Evolutionary conservation across 53 echinoderm and acorn worm genomes (phyloP), one percentile per base, ranked within the genome.

Genomic region (Apostichopus leukothele): DNA sequence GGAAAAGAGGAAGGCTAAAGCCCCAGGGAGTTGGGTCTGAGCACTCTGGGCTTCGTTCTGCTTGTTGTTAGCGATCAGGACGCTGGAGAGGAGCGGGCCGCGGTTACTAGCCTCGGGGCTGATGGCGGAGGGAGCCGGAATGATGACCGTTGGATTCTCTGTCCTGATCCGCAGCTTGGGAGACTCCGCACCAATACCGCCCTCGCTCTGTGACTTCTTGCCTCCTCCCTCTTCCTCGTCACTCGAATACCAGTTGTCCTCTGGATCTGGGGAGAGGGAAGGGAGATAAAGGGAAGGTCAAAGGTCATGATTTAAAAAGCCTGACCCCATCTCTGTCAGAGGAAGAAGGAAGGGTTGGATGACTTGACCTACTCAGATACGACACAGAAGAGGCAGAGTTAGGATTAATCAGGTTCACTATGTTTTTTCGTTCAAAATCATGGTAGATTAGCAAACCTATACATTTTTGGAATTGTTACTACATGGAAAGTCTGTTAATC

Each of bases 181-280:
- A 39, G 10, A 57, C 39, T 71, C 14, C 0, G 75, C 52, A 4
- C 51, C 75, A 4, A 57, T 12, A 86, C 61, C 75, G 7, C 84
- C 51, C 16, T 53, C 23, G 60, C 21, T 16, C 84, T 86, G 79
- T 4, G 20, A 5, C 7, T n/a, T 87, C 19, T 87, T 90, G 19
- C 76, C 86, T 18, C 67, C 68, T 50, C 66, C 83, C 5, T 96
- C 96, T 51, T 96, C 95, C 53, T 99, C 99, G 83, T 99, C 99
- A 89, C 99, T 99, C 54, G 99, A 99, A 84, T 99, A 99, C 99
- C 99, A 99, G 55, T 91, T 94, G 25, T 96, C 96, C 53, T 93
- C 96, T 51, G 90, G 92, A 75, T 91, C 90, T 61, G 83, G 39
- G 53, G 7, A 51, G 16, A 50, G 10, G 53, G 7, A 51, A 27